A percentile compares a stretch with the other conserved stretches of the same genome.
phyloP scores from a whole-genome alignment of 2,113 vertebrate genomes.

The Hydrolagus affinis region DNA sequence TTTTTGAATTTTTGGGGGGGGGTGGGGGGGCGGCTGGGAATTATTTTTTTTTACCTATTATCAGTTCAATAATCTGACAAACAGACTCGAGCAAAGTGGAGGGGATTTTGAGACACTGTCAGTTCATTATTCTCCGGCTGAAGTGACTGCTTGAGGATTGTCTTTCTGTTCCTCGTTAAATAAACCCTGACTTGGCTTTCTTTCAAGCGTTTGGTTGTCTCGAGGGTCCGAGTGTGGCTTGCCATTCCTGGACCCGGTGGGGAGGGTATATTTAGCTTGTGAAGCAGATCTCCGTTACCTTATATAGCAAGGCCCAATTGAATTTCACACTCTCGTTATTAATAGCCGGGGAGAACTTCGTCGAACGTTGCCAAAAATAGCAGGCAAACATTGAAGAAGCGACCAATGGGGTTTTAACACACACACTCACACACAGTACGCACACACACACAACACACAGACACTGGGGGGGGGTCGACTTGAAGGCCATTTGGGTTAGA shows the following conservation, averaged over 20 bases:
- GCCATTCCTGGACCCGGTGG: constrained; percentile 33
- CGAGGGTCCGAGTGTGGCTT: background rate
- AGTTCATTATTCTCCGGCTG: constrained; percentile 1
- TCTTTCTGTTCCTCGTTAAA: background rate
- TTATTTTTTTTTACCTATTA: too few species aligned
- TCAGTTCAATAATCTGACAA: too few species aligned
- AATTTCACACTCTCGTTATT: constrained; percentile 52
- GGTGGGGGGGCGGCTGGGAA: too few species aligned
- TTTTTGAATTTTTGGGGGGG: too few species aligned
- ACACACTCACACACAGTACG: background rate
- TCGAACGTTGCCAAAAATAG: constrained; percentile 53
- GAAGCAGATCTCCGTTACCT: constrained; percentile 53
- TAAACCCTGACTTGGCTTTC: background rate
- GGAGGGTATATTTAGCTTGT: constrained; percentile 46
- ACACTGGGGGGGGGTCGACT: too few species aligned
- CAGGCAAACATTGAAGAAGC: constrained; percentile 42
- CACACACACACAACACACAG: background rate
- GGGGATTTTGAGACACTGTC: background rate
- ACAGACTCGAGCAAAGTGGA: too few species aligned
- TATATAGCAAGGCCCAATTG: constrained; percentile 58
- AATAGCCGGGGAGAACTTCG: constrained; percentile 47
- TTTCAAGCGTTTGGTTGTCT: background rate
- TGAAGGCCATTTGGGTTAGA: too few species aligned
- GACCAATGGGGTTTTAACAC: constrained; percentile 3
- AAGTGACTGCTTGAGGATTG: background rate